phyloP scores from a whole-genome alignment of 2,888 invertebrate genomes.

The Pycnomerus fuliginosus region DNA sequence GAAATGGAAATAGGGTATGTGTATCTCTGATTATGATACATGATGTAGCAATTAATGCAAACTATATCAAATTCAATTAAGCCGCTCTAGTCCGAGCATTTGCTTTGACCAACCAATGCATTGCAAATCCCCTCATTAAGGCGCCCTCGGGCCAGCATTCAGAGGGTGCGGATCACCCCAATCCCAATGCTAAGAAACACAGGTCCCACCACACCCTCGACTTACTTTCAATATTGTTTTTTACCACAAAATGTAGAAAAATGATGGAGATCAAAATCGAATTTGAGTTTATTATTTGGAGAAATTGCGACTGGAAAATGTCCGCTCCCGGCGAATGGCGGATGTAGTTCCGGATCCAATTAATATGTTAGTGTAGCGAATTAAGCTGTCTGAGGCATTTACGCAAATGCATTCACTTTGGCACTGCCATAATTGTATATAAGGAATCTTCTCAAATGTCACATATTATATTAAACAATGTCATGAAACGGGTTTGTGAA shows the following conservation, averaged over 20 bases:
- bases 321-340: slow-evolving; percentile 18
- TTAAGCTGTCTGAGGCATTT: slow-evolving; percentile 45
- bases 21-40: slow-evolving; percentile 44
- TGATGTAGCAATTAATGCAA: slow-evolving; percentile 47
- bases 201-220: no score
- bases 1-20: slow-evolving; percentile 41
- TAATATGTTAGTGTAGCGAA: slow-evolving; percentile 42
- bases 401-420: slow-evolving; percentile 40
- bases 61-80: slow-evolving; percentile 49
- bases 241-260: no score
- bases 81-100: slow-evolving; percentile 38
- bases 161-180: slow-evolving; percentile 1
- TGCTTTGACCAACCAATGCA: slow-evolving; percentile 46
- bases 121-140: slow-evolving; percentile 44
- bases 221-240: no score
- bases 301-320: slow-evolving; percentile 7
- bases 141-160: slow-evolving; percentile 3
- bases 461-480: slow-evolving; percentile 34
- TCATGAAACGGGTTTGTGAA: slow-evolving; percentile 28
- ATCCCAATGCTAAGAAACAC: no score
- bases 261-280: no score
- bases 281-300: no score
- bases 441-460: slow-evolving; percentile 35
- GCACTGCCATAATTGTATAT: slow-evolving; percentile 30
- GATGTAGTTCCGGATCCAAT: slow-evolving; percentile 21